Evolutionary conservation across 2,113 vertebrate genomes (phyloP).

Genomic region (Pseudolaguvia tuberculata): DNA sequence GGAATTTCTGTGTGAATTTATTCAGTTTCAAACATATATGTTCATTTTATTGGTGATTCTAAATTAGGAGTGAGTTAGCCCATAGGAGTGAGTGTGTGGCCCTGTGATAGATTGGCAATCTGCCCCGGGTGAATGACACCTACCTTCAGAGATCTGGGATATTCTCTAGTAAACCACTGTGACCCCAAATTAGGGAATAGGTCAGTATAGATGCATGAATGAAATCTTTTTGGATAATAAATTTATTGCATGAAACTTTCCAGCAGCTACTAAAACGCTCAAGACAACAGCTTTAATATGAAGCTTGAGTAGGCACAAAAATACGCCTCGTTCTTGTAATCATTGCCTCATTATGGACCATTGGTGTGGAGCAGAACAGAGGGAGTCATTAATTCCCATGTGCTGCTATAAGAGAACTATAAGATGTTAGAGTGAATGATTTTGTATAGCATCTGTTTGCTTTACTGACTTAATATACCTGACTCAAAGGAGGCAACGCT

Average conservation of each 20-base stretch:
- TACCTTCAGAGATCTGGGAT: too few relatives aligned
- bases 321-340: constrained; percentile 18
- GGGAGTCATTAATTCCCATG: constrained; percentile 14
- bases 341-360: constrained; percentile 26
- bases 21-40: too few relatives aligned
- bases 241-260: background rate
- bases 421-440: background rate
- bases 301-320: constrained; percentile 15
- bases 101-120: too few relatives aligned
- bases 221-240: background rate
- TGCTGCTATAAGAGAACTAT: constrained; percentile 22
- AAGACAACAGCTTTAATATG: constrained; percentile 26
- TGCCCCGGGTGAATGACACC: too few relatives aligned
- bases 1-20: too few relatives aligned
- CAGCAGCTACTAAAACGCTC: background rate
- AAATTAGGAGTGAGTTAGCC: too few relatives aligned
- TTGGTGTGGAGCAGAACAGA: constrained; percentile 8
- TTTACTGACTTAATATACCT: constrained; percentile 18
- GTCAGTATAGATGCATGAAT: too few relatives aligned
- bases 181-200: too few relatives aligned
- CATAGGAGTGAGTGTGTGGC: too few relatives aligned
- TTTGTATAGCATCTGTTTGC: constrained; percentile 1
- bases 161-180: too few relatives aligned
- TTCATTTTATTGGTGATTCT: too few relatives aligned
- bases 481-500: constrained; percentile 36